phyloP scores from a whole-genome alignment of 2,888 invertebrate genomes.

The Corbicula japonica region DNA sequence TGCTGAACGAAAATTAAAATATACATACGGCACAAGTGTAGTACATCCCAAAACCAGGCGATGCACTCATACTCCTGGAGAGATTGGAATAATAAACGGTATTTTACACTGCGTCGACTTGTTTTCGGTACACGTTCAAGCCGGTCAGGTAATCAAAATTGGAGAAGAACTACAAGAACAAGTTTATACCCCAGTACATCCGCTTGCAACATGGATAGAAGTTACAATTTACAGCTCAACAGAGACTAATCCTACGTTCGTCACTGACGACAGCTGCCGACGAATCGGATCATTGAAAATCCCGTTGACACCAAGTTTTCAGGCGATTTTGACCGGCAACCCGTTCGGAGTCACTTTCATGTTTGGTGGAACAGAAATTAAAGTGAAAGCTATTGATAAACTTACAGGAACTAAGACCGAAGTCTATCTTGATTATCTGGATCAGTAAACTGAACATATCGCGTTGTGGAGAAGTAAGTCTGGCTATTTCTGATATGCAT shows the following conservation, averaged over 20 bases:
- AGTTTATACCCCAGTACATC: not conserved
- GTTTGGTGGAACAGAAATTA: constrained; percentile 13
- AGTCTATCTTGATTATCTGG: not conserved
- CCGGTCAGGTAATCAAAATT: constrained; percentile 1
- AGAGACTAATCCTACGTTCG: not conserved
- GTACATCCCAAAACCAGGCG: not conserved
- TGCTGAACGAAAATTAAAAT: no score
- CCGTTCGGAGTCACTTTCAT: not conserved
- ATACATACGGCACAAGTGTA: not conserved
- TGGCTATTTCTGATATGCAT: no score
- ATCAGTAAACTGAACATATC: no score
- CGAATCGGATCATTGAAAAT: not conserved
- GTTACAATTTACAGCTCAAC: constrained; percentile 2
- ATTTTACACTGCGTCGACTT: not conserved
- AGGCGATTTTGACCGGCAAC: no score
- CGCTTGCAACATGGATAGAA: not conserved
- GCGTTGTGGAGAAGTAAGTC: no score
- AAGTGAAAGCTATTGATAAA: not conserved
- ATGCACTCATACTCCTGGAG: not conserved
- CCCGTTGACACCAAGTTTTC: not conserved
- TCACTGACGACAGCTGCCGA: constrained; percentile 1
- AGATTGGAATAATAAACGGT: not conserved
- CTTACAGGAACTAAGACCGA: not conserved
- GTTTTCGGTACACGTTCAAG: constrained; percentile 10
- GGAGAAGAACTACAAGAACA: not conserved